Percentiles rank a stretch among this genome's conserved stretches.
Conservation (phyloP, 1,140 invertebrate species). For the Littorina saxatilis region DNA sequence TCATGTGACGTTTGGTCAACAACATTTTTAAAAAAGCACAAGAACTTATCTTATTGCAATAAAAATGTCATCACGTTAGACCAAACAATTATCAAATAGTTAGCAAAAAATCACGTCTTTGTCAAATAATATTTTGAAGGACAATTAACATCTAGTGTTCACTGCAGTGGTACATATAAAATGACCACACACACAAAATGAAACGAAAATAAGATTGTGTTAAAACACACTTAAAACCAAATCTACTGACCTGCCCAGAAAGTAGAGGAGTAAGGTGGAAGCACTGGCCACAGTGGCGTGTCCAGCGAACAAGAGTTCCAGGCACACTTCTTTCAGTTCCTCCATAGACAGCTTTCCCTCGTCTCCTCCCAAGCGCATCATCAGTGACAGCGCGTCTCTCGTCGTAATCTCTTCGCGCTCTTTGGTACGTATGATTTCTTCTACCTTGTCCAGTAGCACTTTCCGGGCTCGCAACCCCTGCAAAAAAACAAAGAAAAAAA, state of each 20-base stretch:
- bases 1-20: too few relatives aligned
- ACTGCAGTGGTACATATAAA: too few relatives aligned
- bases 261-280: constrained; percentile 54
- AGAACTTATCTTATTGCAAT: too few relatives aligned
- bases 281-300: constrained; percentile 62
- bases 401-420: background rate
- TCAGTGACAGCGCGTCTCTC: constrained; percentile 52
- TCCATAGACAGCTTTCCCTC: constrained; percentile 43
- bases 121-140: too few relatives aligned
- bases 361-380: constrained; percentile 42
- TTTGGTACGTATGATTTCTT: constrained; percentile 46
- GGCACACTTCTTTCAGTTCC: constrained; percentile 55
- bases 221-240: too few relatives aligned
- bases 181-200: too few relatives aligned
- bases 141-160: too few relatives aligned
- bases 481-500: constrained; percentile 23
- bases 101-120: too few relatives aligned
- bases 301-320: constrained; percentile 63
- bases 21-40: too few relatives aligned
- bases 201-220: too few relatives aligned
- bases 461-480: constrained; percentile 62
- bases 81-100: too few relatives aligned
- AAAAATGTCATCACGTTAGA: too few relatives aligned
- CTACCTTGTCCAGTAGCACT: constrained; percentile 55
- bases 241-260: constrained; percentile 50